Conservation (phyloP, 2,113 vertebrate genomes). For the Syrmaticus mikado region DNA sequence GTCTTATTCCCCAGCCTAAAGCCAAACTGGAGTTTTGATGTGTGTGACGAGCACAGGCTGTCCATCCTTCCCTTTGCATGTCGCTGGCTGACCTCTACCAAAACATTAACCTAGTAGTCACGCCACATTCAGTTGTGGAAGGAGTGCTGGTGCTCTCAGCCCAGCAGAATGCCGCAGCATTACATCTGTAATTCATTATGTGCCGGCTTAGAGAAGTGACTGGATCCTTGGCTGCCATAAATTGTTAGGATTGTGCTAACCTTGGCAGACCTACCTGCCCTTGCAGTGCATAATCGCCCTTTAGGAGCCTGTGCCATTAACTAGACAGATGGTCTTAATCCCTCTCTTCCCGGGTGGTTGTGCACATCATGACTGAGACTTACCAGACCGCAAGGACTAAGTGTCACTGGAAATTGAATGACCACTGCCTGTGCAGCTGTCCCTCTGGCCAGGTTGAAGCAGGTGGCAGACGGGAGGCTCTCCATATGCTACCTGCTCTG, state of each 20-base stretch:
- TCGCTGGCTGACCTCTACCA: neutral
- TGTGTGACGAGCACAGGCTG: neutral
- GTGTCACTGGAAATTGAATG: neutral
- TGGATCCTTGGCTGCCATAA: neutral
- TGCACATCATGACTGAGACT: neutral
- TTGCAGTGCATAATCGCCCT: neutral
- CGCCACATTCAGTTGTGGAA: neutral
- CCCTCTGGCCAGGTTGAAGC: conserved; percentile 17
- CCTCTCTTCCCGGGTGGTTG: neutral
- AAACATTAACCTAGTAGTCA: neutral
- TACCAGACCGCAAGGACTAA: conserved; percentile 23
- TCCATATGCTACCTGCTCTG: neutral
- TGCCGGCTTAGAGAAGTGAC: neutral
- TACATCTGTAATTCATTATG: neutral
- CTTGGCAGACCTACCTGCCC: neutral
- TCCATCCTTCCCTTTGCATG: neutral
- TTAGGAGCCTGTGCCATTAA: neutral
- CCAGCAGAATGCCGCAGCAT: neutral
- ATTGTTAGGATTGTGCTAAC: neutral
- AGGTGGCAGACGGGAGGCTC: conserved; percentile 30
- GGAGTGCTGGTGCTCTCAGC: neutral
- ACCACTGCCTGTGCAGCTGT: neutral
- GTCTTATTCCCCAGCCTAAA: neutral
- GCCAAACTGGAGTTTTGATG: neutral
- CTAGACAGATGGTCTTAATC: conserved; percentile 13